Percentiles rank a stretch among this genome's conserved stretches.
phyloP scores from a whole-genome alignment of 2,113 vertebrate species.

The Crotalus tigris region DNA sequence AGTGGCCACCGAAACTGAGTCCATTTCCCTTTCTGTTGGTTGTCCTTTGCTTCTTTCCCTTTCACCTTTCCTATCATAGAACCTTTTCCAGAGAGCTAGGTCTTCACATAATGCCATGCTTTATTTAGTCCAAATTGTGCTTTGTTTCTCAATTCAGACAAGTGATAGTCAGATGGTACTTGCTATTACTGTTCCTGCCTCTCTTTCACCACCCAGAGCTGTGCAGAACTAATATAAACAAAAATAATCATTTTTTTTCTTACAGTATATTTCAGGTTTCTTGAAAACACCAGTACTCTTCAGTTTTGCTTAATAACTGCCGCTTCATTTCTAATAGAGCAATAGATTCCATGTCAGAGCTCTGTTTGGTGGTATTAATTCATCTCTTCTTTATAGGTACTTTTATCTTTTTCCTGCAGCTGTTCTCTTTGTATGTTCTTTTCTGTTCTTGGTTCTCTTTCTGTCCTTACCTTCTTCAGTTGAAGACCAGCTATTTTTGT shows the following conservation, averaged over 20 bases:
- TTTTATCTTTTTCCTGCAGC: not conserved
- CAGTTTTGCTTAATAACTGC: conserved; percentile 29
- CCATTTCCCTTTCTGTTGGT: not conserved
- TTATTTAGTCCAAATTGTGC: not conserved
- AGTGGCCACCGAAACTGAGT: not conserved
- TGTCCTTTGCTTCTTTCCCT: not conserved
- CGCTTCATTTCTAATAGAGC: conserved; percentile 33
- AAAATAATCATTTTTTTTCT: not conserved
- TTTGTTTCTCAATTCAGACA: not conserved
- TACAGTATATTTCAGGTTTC: conserved; percentile 20
- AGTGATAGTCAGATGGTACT: not conserved
- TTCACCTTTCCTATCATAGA: not conserved
- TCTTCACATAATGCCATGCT: not conserved
- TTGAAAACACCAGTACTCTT: conserved; percentile 25
- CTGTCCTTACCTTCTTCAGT: conserved; percentile 25
- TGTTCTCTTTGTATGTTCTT: not conserved
- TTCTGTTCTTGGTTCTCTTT: conserved; percentile 10
- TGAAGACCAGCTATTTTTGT: conserved; percentile 27
- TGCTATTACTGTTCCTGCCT: not conserved
- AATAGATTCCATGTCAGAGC: conserved; percentile 24
- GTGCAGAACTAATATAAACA: not conserved
- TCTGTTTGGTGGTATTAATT: conserved; percentile 34
- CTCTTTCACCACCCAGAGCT: not conserved
- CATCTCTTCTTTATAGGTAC: conserved; percentile 49
- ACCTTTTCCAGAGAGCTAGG: not conserved